Evolutionary conservation across 2,113 vertebrate genomes (phyloP), one percentile per base, ranked within the genome.

Genomic region (Oreochromis aureus): DNA sequence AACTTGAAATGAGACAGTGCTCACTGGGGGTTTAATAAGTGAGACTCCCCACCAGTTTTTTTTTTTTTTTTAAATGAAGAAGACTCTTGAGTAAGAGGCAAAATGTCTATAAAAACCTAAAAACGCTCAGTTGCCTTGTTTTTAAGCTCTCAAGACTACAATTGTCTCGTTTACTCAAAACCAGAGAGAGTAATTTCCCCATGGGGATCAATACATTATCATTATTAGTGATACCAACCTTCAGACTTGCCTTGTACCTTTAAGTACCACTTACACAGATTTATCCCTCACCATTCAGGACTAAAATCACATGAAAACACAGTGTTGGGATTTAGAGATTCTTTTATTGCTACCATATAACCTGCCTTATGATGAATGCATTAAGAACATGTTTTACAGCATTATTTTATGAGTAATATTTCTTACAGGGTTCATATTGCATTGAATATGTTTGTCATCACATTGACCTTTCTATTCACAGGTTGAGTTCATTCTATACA

Each of bases 141-240:
- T 56, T 56, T 56, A 56, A 58, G 22, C 12, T 27, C 22, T 27
- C 11, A 7, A 58, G 22, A 58, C 55, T 27, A 1, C 54, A 1
- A 56, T 56, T 6, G 22, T 0, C 6, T 55, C 2, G 1, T 0
- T 48, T 15, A 48, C 48, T 53, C 55, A 56, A 56, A 56, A 56
- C 55, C 55, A 55, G 53, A 54, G 39, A 41, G 53, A 22, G 53
- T 55, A 55, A 55, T 55, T 55, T 22, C n/a, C 2, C 3, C n/a
- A 0, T 55, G 53, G n/a, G 0, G 53, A 55, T 55, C n/a, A 55
- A 6, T 4, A 55, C n/a, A 55, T 55, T 55, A 56, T 24, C 24
- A 56, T 24, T 24, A 22, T 56, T 22, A 56, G 55, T 13, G 11
- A 56, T 56, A 56, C 55, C 55, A 27, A 56, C 55, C 55, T 56